Conservation (phyloP, 2,888 invertebrate species). For the Volucella inanis region DNA sequence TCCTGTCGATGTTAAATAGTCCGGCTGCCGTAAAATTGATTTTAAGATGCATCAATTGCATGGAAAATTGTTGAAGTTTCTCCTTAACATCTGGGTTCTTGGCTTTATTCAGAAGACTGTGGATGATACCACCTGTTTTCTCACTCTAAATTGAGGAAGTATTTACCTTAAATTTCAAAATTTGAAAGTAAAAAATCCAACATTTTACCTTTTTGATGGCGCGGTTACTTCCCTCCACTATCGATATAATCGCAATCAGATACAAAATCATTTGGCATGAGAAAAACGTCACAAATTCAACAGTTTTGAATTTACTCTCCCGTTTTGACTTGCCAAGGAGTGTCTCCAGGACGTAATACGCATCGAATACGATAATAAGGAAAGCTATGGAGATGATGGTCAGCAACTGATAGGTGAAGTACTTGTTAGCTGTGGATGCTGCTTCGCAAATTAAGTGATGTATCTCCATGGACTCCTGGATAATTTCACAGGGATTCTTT, state of each 20-base stretch:
- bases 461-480: slow-evolving; percentile 82
- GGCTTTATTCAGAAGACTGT: slow-evolving; percentile 80
- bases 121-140: slow-evolving; percentile 82
- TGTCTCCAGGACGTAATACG: slow-evolving; percentile 82
- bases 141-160: slow-evolving; percentile 78
- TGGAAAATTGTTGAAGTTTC: slow-evolving; percentile 81
- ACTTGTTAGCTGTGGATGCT: slow-evolving; percentile 82
- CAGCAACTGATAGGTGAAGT: slow-evolving; percentile 82
- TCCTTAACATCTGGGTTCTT: slow-evolving; percentile 80
- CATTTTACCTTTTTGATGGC: slow-evolving; percentile 80
- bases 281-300: slow-evolving; percentile 82
- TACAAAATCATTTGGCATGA: slow-evolving; percentile 82
- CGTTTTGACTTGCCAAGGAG: slow-evolving; percentile 81
- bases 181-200: not conserved
- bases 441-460: slow-evolving; percentile 83
- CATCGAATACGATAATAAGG: slow-evolving; percentile 83
- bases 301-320: slow-evolving; percentile 81
- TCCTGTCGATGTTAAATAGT: slow-evolving; percentile 82
- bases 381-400: slow-evolving; percentile 83
- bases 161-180: slow-evolving; percentile 12
- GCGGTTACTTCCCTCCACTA: slow-evolving; percentile 82
- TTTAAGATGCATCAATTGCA: slow-evolving; percentile 82
- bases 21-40: slow-evolving; percentile 83
- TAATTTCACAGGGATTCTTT: slow-evolving; percentile 81
- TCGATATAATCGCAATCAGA: slow-evolving; percentile 81